Percentiles rank a stretch among this genome's conserved stretches.
Evolutionary conservation across 1,140 invertebrate genomes (phyloP).

Genomic region (Caenorhabditis remanei): DNA sequence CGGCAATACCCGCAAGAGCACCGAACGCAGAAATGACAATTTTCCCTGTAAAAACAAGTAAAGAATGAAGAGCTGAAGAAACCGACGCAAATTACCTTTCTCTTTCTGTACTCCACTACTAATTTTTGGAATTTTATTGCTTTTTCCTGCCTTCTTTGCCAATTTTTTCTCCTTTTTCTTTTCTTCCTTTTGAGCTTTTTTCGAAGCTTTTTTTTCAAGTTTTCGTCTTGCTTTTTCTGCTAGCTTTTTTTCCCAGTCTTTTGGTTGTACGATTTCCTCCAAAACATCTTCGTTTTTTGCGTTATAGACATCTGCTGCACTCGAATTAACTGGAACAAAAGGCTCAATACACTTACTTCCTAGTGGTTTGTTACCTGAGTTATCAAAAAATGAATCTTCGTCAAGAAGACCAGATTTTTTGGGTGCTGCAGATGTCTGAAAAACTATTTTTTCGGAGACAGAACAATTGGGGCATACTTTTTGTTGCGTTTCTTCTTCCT

Average conservation of each 20-base stretch:
- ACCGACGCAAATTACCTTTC: not conserved
- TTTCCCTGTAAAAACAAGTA: not conserved
- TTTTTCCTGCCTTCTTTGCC: not conserved
- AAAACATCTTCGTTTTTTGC: constrained; percentile 5
- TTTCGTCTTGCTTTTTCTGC: constrained; percentile 18
- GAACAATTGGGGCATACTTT: not conserved
- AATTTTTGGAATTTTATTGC: constrained; percentile 4
- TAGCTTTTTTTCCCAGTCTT: constrained; percentile 22
- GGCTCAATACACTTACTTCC: not conserved
- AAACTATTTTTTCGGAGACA: not conserved
- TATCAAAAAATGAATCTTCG: constrained; percentile 8
- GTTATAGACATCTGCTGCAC: not conserved
- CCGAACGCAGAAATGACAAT: not conserved
- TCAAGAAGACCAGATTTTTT: not conserved
- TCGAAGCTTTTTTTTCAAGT: constrained; percentile 26
- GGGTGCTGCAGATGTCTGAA: not conserved
- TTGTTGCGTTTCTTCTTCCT: not conserved
- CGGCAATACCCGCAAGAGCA: not conserved
- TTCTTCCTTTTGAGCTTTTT: constrained; percentile 18
- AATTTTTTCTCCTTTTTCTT: constrained; percentile 2
- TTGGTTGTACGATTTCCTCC: constrained; percentile 21
- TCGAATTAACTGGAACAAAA: not conserved
- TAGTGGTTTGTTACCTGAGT: not conserved
- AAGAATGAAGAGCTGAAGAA: not conserved
- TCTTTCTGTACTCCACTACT: not conserved